These are phyloP conservation scores for Caenorhabditis panamensis DNA, from an alignment of 2,888 invertebrate species.

Conservation along the genomic window DNA sequence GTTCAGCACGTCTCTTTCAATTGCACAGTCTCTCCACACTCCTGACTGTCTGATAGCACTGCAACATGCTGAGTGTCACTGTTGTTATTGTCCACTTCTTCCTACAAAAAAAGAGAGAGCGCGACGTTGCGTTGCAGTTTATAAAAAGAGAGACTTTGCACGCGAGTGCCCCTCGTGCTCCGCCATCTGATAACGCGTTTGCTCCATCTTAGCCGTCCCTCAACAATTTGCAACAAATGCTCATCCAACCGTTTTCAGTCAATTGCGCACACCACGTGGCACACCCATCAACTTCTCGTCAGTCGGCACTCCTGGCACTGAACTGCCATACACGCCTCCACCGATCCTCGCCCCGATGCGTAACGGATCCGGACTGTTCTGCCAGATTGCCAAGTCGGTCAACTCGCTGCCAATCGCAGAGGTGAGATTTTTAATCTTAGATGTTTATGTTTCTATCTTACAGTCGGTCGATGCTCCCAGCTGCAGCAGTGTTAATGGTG, in stretches of 20 bases:
- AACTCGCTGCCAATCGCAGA: slow-evolving; percentile 19
- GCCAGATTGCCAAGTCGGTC: slow-evolving; percentile 80
- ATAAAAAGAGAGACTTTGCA: slow-evolving; percentile 28
- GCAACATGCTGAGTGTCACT: slow-evolving; percentile 39
- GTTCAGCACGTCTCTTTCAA: slow-evolving; percentile 31
- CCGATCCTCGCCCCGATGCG: slow-evolving; percentile 95
- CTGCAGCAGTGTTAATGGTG: slow-evolving; percentile 18
- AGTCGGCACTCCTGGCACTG: slow-evolving; percentile 7
- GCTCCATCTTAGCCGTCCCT: neutral
- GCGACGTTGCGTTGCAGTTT: slow-evolving; percentile 11
- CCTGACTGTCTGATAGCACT: slow-evolving; percentile 54
- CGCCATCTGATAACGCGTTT: slow-evolving; percentile 32
- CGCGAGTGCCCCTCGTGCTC: slow-evolving; percentile 5
- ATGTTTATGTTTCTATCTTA: too few relatives aligned
- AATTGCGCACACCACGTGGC: slow-evolving; percentile 67
- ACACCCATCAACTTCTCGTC: slow-evolving; percentile 21
- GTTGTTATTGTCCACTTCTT: slow-evolving; percentile 37
- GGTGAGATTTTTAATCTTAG: too few relatives aligned
- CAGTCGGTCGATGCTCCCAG: slow-evolving; percentile 30
- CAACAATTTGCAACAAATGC: neutral
- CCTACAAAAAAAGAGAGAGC: slow-evolving; percentile 16
- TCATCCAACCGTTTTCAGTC: slow-evolving; percentile 61
- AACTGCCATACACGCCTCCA: slow-evolving; percentile 90
- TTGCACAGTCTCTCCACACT: slow-evolving; percentile 26
- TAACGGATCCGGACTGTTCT: slow-evolving; percentile 90